Base-by-base conservation (phyloP, 2,113 vertebrate genomes). In the Triplophysa dalaica region DNA sequence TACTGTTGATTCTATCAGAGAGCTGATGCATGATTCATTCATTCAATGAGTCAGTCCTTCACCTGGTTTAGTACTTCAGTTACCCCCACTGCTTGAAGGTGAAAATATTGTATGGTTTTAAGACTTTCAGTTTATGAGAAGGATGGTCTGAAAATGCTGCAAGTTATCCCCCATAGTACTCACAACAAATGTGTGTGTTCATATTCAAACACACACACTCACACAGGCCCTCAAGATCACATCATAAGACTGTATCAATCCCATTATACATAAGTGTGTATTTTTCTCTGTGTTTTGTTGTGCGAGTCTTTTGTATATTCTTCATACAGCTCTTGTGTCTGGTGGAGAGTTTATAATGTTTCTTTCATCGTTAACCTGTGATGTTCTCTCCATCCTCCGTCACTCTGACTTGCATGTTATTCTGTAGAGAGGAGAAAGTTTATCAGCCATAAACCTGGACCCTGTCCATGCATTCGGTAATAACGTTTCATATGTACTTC, bases 221-320 rank as follows among this genome's bases (percentile, higher is more conserved):
- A 70, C 52, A 68, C 52, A 24, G 10, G 13, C 77, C 65, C 67
- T 45, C 60, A 77, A 45, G 26, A 45, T 50, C 64, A 48, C 70
- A 77, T n/a, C 4, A 29, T 54, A 54, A 56, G 50, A 50, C 26
- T 80, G 50, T 67, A 70, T 29, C 14, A 4, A 4, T 29, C 29
- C 54, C 4, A 54, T 77, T 50, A 68, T 19, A 43, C n/a, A 79
- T n/a, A 75, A 75, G 22, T 52, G 50, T 58, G 48, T 77, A 50
- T 80, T 77, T 76, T 73, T 73, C 22, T 33, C 45, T 21, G 10
- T 73, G 12, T 29, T 29, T 54, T 29, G 48, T 75, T 66, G 61
- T 21, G 19, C 58, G 75, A 67, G 43, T 60, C 21, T 77, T 80
- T 52, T 80, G 52, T 60, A 2, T 80, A 76, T 77, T 66, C 70